phyloP scores from a whole-genome alignment of 2,797 vertebrate species.

The Sphenodon punctatus region DNA sequence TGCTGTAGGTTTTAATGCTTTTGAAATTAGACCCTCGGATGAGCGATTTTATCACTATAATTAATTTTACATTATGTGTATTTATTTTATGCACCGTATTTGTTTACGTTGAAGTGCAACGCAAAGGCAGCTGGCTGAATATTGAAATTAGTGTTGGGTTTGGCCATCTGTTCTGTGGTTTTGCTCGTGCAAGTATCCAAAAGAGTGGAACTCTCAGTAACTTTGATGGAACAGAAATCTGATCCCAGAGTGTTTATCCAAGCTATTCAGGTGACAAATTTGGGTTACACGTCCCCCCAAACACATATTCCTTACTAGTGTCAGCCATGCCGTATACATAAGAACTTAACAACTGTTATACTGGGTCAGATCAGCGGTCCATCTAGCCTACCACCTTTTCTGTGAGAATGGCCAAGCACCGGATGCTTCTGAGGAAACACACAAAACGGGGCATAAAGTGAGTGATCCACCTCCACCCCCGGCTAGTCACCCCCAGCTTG shows the following conservation, averaged over 20 bases:
- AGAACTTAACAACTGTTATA: no score
- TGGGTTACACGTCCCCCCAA: neutral
- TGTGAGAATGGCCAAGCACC: no score
- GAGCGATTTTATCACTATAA: neutral
- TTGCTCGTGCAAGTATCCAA: neutral
- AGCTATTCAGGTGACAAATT: neutral
- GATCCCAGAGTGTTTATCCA: neutral
- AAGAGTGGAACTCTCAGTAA: neutral
- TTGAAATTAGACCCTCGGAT: neutral
- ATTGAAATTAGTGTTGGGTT: rapidly evolving
- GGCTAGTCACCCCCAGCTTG: no score
- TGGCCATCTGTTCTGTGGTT: neutral
- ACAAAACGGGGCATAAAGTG: no score
- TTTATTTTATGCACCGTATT: neutral
- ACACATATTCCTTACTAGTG: neutral
- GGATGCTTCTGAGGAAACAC: no score
- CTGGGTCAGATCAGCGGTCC: no score
- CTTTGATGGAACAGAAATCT: neutral
- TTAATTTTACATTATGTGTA: neutral
- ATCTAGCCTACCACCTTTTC: no score
- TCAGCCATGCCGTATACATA: neutral
- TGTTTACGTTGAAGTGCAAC: neutral
- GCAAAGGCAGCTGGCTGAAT: neutral
- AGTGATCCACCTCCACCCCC: no score
- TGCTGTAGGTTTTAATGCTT: neutral